Evolutionary conservation across 2,888 invertebrate species (phyloP).

Genomic region (Orchestes rusci): DNA sequence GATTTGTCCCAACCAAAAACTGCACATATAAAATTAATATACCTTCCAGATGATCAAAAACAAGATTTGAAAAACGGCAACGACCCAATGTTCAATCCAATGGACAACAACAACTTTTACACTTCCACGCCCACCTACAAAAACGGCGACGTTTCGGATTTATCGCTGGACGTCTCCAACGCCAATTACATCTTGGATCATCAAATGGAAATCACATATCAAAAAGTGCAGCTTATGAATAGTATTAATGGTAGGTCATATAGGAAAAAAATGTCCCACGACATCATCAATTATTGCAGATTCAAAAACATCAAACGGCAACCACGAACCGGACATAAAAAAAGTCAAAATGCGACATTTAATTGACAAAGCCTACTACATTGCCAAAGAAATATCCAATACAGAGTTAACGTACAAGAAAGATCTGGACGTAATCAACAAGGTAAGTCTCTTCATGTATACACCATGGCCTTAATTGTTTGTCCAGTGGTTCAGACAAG

Average conservation of each 20-base stretch:
- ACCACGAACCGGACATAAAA: constrained; percentile 42
- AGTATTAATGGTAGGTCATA: constrained; percentile 39
- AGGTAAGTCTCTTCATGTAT: constrained; percentile 34
- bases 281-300: constrained; percentile 6
- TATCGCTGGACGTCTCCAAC: constrained; percentile 44
- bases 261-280: constrained; percentile 17
- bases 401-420: constrained; percentile 93
- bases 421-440: constrained; percentile 84
- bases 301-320: constrained; percentile 30
- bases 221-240: constrained; percentile 40
- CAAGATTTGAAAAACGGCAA: constrained; percentile 26
- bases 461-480: constrained; percentile 9
- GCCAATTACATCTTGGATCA: constrained; percentile 29
- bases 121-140: constrained; percentile 46
- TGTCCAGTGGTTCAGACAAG: constrained; percentile 66
- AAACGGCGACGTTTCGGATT: constrained; percentile 42
- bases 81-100: constrained; percentile 24
- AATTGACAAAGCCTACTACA: constrained; percentile 66
- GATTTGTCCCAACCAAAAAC: no score
- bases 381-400: constrained; percentile 90
- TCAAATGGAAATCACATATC: constrained; percentile 31
- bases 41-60: constrained; percentile 31
- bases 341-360: constrained; percentile 36
- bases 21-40: no score
- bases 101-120: constrained; percentile 41